These are phyloP conservation scores for Meloidogyne floridensis DNA, from an alignment of 1,140 invertebrate genomes.

Conservation along the genomic window DNA sequence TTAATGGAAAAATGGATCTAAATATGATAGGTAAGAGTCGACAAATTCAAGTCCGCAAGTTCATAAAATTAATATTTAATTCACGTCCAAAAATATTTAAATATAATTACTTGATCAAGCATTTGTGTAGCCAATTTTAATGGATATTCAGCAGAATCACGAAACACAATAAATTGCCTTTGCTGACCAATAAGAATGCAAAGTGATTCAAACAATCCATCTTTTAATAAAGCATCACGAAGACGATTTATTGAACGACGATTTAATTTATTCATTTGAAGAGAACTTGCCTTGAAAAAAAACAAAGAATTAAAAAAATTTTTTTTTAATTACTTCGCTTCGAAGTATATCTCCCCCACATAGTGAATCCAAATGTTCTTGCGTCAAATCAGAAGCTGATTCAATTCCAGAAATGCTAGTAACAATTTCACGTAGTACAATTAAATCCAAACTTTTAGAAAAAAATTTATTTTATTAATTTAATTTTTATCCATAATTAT, in stretches of 20 bases:
- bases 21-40: no score
- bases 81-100: constrained; percentile 8
- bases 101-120: constrained; percentile 69
- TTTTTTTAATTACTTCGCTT: constrained; percentile 74
- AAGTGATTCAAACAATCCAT: constrained; percentile 86
- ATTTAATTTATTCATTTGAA: constrained; percentile 92
- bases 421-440: constrained; percentile 94
- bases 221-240: constrained; percentile 88
- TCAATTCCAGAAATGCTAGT: constrained; percentile 99
- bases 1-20: no score
- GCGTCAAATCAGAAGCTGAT: constrained; percentile 84
- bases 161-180: constrained; percentile 86
- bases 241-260: constrained; percentile 91
- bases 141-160: constrained; percentile 82
- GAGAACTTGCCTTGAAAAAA: constrained; percentile 81
- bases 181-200: constrained; percentile 95
- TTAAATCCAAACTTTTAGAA: constrained; percentile 68
- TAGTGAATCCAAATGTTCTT: constrained; percentile 92
- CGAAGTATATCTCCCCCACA: constrained; percentile 90
- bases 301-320: background rate
- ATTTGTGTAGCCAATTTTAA: constrained; percentile 77
- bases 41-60: no score
- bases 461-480: background rate
- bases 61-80: no score
- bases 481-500: background rate